Evolutionary conservation across 2,888 invertebrate species (phyloP), one percentile per base, ranked within the genome.

Genomic region (Ormyrus thymus): DNA sequence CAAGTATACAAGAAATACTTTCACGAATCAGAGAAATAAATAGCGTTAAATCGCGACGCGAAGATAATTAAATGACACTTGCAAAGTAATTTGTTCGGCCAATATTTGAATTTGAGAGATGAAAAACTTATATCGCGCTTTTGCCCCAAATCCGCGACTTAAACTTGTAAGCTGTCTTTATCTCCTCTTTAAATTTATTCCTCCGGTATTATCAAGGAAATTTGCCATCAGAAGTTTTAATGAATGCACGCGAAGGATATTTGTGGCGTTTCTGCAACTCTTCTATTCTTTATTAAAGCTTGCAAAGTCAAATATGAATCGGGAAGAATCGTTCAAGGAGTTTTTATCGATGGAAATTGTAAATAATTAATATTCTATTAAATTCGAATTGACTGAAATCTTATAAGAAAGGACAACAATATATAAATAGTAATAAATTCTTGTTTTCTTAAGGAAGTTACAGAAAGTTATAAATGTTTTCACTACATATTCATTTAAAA

Each of bases 171-270:
- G 53, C 69, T 53, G 46, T 62, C 75, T 68, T 75, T 69, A 69
- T 76, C 76, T 62, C 4, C 29, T 29, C 75, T 51, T 66, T 7
- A 11, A 61, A 68, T 68, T 68, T 76, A 76, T 62, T 69, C 69
- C 62, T 62, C 56, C 5, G 0, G 59, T 46, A 75, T 75, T 75
- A 68, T 75, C 59, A 75, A 61, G 75, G 11, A 75, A 61, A 75
- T 75, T 75, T 61, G 58, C 66, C 50, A 65, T 74, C 74, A 51
- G 0, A 74, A 74, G 58, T 74, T 74, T 74, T 66, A 74, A 74
- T 74, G 74, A 74, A 74, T 66, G 74, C 66, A 65, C 56, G n/a
- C 11, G 29, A 9, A 43, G 15, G 46, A 29, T 29, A 29, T 29
- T 29, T 29, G 29, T 29, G 29, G 29, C 29, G 29, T 29, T 29